Evolutionary conservation across 2,113 vertebrate genomes (phyloP).

Genomic region (Pteronura brasiliensis): DNA sequence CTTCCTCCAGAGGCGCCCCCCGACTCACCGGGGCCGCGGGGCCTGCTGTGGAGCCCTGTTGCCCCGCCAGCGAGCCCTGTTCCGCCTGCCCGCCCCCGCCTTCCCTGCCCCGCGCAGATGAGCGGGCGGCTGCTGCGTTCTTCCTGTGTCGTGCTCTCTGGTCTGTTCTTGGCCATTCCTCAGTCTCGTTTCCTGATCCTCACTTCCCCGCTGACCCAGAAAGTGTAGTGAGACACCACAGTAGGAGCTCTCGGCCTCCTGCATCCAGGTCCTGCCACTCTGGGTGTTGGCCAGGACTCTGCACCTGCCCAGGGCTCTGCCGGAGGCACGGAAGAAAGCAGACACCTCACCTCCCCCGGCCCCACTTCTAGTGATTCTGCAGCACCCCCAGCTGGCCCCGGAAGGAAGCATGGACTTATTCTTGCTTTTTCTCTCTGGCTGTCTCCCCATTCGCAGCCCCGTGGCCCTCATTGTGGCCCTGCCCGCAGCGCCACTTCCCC

Average conservation of each 20-base stretch:
- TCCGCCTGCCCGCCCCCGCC: rapidly evolving
- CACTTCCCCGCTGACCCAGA: background rate
- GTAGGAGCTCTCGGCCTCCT: background rate
- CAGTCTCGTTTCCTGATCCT: background rate
- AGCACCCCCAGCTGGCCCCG: rapidly evolving
- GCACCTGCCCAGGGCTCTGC: background rate
- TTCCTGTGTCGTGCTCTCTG: background rate
- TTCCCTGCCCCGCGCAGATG: background rate
- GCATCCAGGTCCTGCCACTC: background rate
- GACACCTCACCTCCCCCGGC: rapidly evolving
- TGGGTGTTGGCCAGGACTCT: background rate
- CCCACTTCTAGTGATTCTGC: background rate
- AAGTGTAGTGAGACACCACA: background rate
- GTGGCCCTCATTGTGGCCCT: background rate
- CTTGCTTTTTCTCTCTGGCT: background rate
- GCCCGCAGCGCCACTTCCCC: background rate
- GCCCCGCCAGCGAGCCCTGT: rapidly evolving
- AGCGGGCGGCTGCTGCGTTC: rapidly evolving
- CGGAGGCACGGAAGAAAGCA: background rate
- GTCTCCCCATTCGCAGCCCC: rapidly evolving
- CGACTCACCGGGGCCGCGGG: rapidly evolving
- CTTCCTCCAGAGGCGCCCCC: background rate
- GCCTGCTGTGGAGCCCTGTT: background rate
- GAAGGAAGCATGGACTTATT: background rate
- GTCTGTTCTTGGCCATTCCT: background rate